Evolutionary conservation across 2,888 invertebrate genomes (phyloP).

Genomic region (Cosmia trapezina): DNA sequence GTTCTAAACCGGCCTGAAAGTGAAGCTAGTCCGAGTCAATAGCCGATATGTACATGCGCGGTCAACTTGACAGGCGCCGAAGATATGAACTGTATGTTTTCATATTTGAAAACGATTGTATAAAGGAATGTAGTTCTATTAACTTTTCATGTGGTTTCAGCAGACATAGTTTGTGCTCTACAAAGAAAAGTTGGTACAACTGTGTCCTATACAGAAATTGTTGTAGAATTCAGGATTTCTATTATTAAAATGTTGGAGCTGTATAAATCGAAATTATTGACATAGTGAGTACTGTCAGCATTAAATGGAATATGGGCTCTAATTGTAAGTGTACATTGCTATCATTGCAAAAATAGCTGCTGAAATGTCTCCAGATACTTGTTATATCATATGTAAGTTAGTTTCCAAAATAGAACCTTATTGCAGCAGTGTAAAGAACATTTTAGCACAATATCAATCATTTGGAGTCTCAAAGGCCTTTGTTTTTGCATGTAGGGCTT

Average conservation of each 20-base stretch:
- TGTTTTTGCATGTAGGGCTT: conserved; percentile 42
- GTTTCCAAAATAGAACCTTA: conserved; percentile 43
- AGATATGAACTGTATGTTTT: conserved; percentile 85
- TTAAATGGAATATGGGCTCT: conserved; percentile 55
- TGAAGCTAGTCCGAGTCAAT: conserved; percentile 85
- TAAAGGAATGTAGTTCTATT: conserved; percentile 69
- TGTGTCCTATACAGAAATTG: conserved; percentile 56
- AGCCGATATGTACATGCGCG: conserved; percentile 82
- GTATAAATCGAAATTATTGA: conserved; percentile 66
- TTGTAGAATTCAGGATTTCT: conserved; percentile 66
- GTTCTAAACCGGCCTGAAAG: conserved; percentile 78
- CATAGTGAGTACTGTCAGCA: conserved; percentile 58
- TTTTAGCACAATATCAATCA: conserved; percentile 37
- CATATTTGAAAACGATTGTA: conserved; percentile 85
- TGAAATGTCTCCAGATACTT: conserved; percentile 44
- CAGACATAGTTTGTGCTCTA: conserved; percentile 61
- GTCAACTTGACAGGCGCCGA: conserved; percentile 74
- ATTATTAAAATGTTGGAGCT: conserved; percentile 66
- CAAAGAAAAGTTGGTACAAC: conserved; percentile 57
- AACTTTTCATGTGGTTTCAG: conserved; percentile 61
- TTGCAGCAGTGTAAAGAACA: conserved; percentile 36
- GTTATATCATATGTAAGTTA: conserved; percentile 44
- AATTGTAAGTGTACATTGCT: conserved; percentile 71
- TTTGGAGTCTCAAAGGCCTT: conserved; percentile 39
- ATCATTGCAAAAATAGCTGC: conserved; percentile 51